phyloP scores from a whole-genome alignment of 2,888 invertebrate genomes.

The Coenonympha glycerion region DNA sequence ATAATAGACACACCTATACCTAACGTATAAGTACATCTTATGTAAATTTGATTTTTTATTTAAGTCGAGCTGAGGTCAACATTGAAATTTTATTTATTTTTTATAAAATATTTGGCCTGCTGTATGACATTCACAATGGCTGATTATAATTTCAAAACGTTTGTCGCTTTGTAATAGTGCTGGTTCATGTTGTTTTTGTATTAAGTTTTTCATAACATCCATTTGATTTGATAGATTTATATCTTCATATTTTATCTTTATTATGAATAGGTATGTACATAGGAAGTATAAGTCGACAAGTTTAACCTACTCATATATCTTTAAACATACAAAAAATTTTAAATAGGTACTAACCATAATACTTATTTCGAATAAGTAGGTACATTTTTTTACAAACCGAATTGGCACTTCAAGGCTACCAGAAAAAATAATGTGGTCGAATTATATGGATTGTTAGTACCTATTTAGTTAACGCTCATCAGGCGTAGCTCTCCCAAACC shows the following conservation, averaged over 20 bases:
- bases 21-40: background rate
- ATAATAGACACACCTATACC: constrained; percentile 20
- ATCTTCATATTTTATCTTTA: constrained; percentile 2
- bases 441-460: too few species aligned
- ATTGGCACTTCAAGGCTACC: too few species aligned
- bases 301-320: too few species aligned
- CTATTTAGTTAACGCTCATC: too few species aligned
- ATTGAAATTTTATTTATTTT: constrained; percentile 11
- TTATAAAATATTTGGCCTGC: constrained; percentile 9
- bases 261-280: too few species aligned
- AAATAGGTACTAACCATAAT: too few species aligned
- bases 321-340: too few species aligned
- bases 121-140: constrained; percentile 13
- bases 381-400: too few species aligned
- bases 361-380: too few species aligned
- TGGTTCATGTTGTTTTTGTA: constrained; percentile 10
- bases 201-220: constrained; percentile 10
- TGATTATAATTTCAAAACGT: constrained; percentile 15
- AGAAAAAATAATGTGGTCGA: too few species aligned
- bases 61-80: constrained; percentile 7
- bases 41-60: constrained; percentile 4
- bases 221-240: constrained; percentile 7
- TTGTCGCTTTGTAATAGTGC: constrained; percentile 9
- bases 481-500: too few species aligned
- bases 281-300: too few species aligned